Base-by-base conservation (phyloP, 2,113 vertebrate species). In the Eira barbara region DNA sequence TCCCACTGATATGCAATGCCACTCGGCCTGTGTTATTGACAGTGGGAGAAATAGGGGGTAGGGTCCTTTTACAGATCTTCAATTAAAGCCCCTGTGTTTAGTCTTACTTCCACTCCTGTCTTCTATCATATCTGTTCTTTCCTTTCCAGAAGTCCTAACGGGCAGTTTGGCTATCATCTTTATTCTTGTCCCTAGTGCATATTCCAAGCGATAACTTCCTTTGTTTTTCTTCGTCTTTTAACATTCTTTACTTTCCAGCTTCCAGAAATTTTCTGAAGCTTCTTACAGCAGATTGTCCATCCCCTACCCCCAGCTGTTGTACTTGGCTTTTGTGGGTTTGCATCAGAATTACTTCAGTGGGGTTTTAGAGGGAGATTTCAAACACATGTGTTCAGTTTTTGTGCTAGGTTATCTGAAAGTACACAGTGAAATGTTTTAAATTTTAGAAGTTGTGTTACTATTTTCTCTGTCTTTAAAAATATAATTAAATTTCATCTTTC, bases 401-500 rank as follows among this genome's bases (percentile, higher is more conserved):
- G 65, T 94, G 89, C 49, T 89, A 1, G 67, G 97, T 96, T 61
- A 81, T 79, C 78, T 69, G 23, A 79, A 84, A 94, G 34, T 85
- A 71, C 81, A 73, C 61, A 74, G 45, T 79, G 23, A 95, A 88
- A 11, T n/a, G 27, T 91, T 98, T 96, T 94, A 76, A 93, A 55
- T 65, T 78, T 83, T 95, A 45, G 27, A 65, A 89, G 31, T 86
- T 94, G 0, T 83, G 63, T 93, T 94, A 55, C 36, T 69, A 89
- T 42, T 74, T 89, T 93, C 49, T 89, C 39, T 95, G 15, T 92
- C 57, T 97, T 95, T 82, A 89, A 97, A 96, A 94, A 81, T 76
- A 52, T 55, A 91, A 71, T 63, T 85, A 91, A 61, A 79, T 69
- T 92, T 83, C 25, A 57, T 92, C 61, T 94, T 85, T 94, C 21